These are phyloP conservation scores for Cancer borealis DNA, from an alignment of 2,888 invertebrate species.

Conservation along the genomic window DNA sequence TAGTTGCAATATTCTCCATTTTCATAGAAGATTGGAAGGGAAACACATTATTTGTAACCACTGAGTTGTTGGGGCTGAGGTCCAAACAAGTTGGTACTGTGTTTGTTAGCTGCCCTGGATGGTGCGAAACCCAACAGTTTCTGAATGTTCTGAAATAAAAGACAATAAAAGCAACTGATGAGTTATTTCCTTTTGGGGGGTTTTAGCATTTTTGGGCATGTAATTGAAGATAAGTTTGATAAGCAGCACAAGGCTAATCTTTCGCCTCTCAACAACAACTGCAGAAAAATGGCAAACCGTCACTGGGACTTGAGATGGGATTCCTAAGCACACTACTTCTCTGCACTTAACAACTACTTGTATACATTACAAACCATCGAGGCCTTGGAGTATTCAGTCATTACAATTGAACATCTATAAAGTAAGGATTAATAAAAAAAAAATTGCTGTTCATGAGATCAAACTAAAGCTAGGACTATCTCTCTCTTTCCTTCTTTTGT, in stretches of 20 bases:
- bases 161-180: not conserved
- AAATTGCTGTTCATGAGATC: not conserved
- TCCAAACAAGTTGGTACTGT: constrained; percentile 82
- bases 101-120: constrained; percentile 97
- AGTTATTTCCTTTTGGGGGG: not conserved
- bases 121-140: constrained; percentile 98
- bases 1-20: not conserved
- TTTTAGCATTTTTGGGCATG: too few relatives aligned
- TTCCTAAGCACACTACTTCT: too few relatives aligned
- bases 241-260: too few relatives aligned
- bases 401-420: not conserved
- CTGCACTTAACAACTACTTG: too few relatives aligned
- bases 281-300: too few relatives aligned
- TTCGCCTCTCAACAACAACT: too few relatives aligned
- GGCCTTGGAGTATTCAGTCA: too few relatives aligned
- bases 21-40: not conserved
- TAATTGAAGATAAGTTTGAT: too few relatives aligned
- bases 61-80: constrained; percentile 74
- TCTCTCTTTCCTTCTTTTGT: too few relatives aligned
- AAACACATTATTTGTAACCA: constrained; percentile 59
- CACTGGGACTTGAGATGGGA: too few relatives aligned
- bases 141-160: constrained; percentile 93
- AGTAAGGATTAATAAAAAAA: not conserved
- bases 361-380: too few relatives aligned
- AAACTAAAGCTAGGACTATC: not conserved